Conservation (phyloP, 2,888 invertebrate genomes). For the Tachystola acroxantha region DNA sequence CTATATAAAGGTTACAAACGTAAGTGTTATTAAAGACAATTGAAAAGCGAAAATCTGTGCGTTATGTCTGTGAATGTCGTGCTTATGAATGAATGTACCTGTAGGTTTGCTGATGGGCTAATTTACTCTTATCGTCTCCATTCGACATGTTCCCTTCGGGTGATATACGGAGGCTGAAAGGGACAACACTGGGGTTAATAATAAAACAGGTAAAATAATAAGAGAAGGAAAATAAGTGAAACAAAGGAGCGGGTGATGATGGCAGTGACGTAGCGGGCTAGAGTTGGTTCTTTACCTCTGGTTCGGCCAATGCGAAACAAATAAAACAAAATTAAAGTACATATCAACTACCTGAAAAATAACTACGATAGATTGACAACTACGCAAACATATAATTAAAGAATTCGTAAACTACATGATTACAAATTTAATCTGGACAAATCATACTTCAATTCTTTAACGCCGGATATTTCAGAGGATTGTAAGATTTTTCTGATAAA, state of each 20-base stretch:
- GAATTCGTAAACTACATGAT: too few relatives aligned
- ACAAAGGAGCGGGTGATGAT: conserved; percentile 43
- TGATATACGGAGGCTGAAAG: conserved; percentile 80
- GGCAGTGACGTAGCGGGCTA: conserved; percentile 41
- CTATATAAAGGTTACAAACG: too few relatives aligned
- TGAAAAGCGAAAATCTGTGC: conserved; percentile 10
- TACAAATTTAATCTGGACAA: too few relatives aligned
- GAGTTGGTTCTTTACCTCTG: conserved; percentile 62
- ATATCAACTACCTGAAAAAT: conserved; percentile 33
- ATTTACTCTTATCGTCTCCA: conserved; percentile 82
- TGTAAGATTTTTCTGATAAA: too few relatives aligned
- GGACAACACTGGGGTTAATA: conserved; percentile 74
- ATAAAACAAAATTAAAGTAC: conserved; percentile 41
- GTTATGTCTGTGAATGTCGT: conserved; percentile 28
- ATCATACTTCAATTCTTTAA: too few relatives aligned
- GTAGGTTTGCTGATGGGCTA: conserved; percentile 86
- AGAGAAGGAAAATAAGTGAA: conserved; percentile 24
- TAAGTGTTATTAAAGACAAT: neutral
- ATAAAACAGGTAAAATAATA: conserved; percentile 39
- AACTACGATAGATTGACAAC: conserved; percentile 7
- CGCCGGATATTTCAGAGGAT: too few relatives aligned
- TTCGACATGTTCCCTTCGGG: conserved; percentile 79
- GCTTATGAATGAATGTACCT: conserved; percentile 75
- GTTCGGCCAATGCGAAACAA: conserved; percentile 62
- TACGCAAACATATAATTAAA: neutral